Conservation (phyloP, 2,888 invertebrate genomes). For the Marasmarcha lunaedactyla region DNA sequence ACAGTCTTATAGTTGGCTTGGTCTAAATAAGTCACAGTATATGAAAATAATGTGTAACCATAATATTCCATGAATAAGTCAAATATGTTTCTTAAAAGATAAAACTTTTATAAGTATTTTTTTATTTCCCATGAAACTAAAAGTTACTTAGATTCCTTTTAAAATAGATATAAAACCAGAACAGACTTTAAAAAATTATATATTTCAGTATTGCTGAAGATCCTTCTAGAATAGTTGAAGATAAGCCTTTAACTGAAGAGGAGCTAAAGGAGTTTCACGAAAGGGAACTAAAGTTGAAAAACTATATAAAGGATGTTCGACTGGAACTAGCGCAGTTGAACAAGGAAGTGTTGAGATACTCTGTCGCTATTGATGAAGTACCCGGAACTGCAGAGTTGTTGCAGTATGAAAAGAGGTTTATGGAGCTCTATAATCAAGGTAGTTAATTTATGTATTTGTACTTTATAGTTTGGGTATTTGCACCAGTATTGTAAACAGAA, state of each 20-base stretch:
- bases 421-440: conserved; percentile 96
- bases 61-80: too few relatives aligned
- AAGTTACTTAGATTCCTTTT: too few relatives aligned
- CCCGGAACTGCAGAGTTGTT: conserved; percentile 93
- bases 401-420: conserved; percentile 95
- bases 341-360: conserved; percentile 82
- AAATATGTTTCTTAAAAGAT: too few relatives aligned
- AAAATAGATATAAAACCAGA: too few relatives aligned
- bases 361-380: conserved; percentile 90
- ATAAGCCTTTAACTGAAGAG: conserved; percentile 40
- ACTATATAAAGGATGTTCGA: conserved; percentile 46
- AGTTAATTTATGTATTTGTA: conserved; percentile 6
- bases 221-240: conserved; percentile 31
- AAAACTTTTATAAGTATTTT: too few relatives aligned
- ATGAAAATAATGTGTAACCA: too few relatives aligned
- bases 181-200: too few relatives aligned
- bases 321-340: conserved; percentile 83
- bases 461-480: too few relatives aligned
- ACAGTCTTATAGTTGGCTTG: too few relatives aligned
- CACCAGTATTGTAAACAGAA: conserved; percentile 1
- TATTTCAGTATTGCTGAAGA: conserved; percentile 33
- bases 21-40: too few relatives aligned
- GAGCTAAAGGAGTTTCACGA: conserved; percentile 50
- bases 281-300: conserved; percentile 45
- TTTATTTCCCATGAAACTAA: too few relatives aligned